Percentiles rank a stretch among this genome's conserved stretches.
Evolutionary conservation across 2,888 invertebrate species (phyloP).

Genomic region (Cephus runcator): DNA sequence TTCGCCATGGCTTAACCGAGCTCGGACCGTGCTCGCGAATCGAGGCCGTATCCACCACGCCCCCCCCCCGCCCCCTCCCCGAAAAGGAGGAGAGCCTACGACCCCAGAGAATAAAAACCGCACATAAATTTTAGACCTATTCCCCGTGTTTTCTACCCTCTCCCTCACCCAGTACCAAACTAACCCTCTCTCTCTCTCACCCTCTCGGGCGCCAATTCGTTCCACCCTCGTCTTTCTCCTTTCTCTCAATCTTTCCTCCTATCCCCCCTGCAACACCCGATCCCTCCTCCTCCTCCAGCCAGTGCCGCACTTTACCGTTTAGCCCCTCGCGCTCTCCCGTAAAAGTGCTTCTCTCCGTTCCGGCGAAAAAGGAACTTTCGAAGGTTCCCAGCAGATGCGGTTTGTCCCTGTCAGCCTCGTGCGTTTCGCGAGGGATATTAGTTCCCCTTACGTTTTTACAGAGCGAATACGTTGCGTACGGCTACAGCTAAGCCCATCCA

Average conservation of each 20-base stretch:
- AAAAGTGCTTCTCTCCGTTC: not conserved
- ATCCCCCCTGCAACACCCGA: not conserved
- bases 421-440: not conserved
- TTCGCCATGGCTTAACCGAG: not conserved
- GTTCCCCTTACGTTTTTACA: not conserved
- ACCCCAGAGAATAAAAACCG: conserved; percentile 16
- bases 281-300: not conserved
- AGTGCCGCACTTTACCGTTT: not conserved
- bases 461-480: not conserved
- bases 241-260: not conserved
- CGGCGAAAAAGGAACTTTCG: not conserved
- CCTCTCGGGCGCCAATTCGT: not conserved
- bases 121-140: conserved; percentile 21
- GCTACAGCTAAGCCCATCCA: not conserved
- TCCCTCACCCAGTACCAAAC: not conserved
- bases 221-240: not conserved
- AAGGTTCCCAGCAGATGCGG: not conserved
- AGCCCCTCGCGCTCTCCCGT: not conserved
- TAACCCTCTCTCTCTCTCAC: not conserved
- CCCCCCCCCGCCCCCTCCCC: not conserved
- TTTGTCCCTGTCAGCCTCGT: not conserved
- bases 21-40: not conserved
- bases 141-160: not conserved
- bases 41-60: not conserved
- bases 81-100: conserved; percentile 5